Base-by-base conservation (phyloP, 2,113 vertebrate species). In the Anarrhichthys ocellatus region DNA sequence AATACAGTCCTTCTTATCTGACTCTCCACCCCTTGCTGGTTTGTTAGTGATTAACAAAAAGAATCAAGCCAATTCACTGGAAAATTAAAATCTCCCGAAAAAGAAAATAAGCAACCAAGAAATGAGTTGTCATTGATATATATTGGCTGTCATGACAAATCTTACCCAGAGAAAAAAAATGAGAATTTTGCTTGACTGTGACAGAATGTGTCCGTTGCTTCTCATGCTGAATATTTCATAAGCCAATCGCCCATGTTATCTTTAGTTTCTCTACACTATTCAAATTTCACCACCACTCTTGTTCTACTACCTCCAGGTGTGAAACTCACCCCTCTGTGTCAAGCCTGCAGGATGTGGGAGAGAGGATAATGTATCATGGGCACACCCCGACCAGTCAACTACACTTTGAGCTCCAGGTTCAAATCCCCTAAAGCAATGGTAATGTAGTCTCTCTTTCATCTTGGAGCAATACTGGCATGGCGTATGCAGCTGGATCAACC, bases 281-380 rank as follows among this genome's bases (percentile, higher is more conserved):
- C 89, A 94, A 90, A 86, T 92, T 90, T 93, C 73, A 94, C 80
- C 77, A 59, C 71, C 24, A 77, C 87, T 89, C 89, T 91, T 93
- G 88, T 92, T 93, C 80, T 77, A 78, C 52, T 74, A 76, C 85
- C 90, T 91, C 63, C 76, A 92, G 94, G 91, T 93, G 92, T 92
- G 87, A 94, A 94, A 93, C 89, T 88, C 72, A 81, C 67, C 48
- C 81, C 70, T 78, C 46, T 29, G 58, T 83, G 69, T 87, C 78
- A 63, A 38, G 80, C 80, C 85, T 88, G 36, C 67, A 56, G 88
- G 84, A 81, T 82, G 76, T 78, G 77, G 62, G 76, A 82, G 80
- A 58, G 82, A 78, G 88, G 90, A 93, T 94, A 91, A 72, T 68
- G 82, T 94, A 84, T 93, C 91, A 86, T 2, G 50, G 89, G 73